Base-by-base conservation (phyloP, 2,888 invertebrate species). In the Ecliptopera silaceata region DNA sequence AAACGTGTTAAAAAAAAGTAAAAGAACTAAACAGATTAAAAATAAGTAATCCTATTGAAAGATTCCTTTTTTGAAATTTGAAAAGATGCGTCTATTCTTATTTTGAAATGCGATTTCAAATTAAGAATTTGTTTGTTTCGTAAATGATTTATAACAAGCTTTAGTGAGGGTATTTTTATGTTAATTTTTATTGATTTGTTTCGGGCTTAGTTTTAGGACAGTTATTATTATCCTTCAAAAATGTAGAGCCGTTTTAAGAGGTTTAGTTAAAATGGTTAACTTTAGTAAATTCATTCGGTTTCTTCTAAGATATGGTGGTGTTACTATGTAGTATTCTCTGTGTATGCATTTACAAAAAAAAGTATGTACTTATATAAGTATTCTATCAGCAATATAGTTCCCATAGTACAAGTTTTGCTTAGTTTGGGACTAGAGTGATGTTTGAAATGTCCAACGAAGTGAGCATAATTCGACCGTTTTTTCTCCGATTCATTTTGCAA, bases 1-100 rank as follows among this genome's bases (percentile, higher is more conserved):
- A 58, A 66, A 65, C 51, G 64, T 69, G 60, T 69, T 73, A 76
- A 77, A 74, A 69, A 66, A 70, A 69, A 60, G 63, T 49, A 56
- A 60, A 71, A 56, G 67, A 67, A 63, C 44, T 39, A 53, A 52
- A 50, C 46, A 53, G 55, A 58, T 51, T 52, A 49, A 1, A 26
- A 34, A 15, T 34, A 17, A 17, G 12, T 58, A 49, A 55, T 54
- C 58, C 42, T 3, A 2, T 17, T 8, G 20, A 13, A 48, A 41
- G 54, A 22, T 29, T 51, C 31, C 41, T 36, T 51, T 51, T 51
- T 51, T 45, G 15, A 36, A 50, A 42, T 12, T 38, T 15, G n/a
- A 38, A 38, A 38, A 36, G 15, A 8, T 6, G 13, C 22, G 11
- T 26, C 8, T 15, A 17, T 26, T 36, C 13, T 32, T 1, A 29